phyloP scores from a whole-genome alignment of 2,888 invertebrate genomes.

The Ischnus inquisitorius region DNA sequence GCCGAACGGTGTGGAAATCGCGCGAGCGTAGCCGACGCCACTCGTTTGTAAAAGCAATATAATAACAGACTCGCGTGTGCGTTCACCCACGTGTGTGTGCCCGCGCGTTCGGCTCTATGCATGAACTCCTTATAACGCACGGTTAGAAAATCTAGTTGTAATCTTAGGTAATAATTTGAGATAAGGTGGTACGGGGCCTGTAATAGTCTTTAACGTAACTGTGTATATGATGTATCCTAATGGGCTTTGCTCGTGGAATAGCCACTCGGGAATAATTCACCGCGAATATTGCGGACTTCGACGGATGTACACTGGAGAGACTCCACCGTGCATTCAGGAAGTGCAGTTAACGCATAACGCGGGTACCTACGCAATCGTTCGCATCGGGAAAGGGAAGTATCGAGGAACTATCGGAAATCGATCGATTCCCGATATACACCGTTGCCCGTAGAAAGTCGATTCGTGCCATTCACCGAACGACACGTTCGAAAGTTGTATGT shows the following conservation, averaged over 20 bases:
- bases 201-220: slow-evolving; percentile 41
- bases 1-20: slow-evolving; percentile 38
- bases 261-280: slow-evolving; percentile 1
- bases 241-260: slow-evolving; percentile 37
- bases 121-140: neutral
- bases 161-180: slow-evolving; percentile 51
- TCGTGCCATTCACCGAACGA: neutral
- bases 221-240: slow-evolving; percentile 42
- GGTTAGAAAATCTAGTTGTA: slow-evolving; percentile 23
- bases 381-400: slow-evolving; percentile 5
- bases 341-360: neutral
- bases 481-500: slow-evolving; percentile 35
- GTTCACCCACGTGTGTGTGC: neutral
- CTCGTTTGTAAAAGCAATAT: slow-evolving; percentile 39
- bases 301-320: neutral
- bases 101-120: neutral
- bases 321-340: neutral
- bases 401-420: slow-evolving; percentile 27
- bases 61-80: neutral
- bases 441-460: slow-evolving; percentile 25
- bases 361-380: too few relatives aligned
- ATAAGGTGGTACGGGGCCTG: slow-evolving; percentile 33
- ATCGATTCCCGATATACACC: neutral
- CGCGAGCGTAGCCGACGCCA: slow-evolving; percentile 12
- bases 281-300: neutral